Base-by-base conservation (phyloP, 2,888 invertebrate species). In the Habrosyne pyritoides region DNA sequence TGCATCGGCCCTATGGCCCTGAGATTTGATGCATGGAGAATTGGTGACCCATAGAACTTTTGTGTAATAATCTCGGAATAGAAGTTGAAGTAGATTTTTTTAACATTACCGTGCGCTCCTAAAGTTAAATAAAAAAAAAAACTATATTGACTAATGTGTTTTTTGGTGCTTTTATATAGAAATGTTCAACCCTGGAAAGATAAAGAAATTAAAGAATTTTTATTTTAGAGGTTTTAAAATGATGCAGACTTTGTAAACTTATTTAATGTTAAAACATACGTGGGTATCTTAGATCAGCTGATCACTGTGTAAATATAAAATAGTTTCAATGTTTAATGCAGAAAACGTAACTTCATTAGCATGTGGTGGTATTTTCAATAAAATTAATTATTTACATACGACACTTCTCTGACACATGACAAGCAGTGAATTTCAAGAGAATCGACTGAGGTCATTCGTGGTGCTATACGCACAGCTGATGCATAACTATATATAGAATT, bases 381-480 rank as follows among this genome's bases (percentile, higher is more conserved):
- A 42, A 42, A 18, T 42, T n/a, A 42, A 42, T 47, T 50, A 54
- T 49, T 49, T 18, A 24, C 49, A 49, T 50, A 42, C 47, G 42
- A 50, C 1, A 18, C 3, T 10, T 3, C 8, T 50, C 54, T 18
- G 50, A 33, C 21, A 51, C 26, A 21, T 52, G 36, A 28, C 30
- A 53, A 55, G 46, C 51, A 59, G 48, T 46, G 52, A 46, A 47
- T 30, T 56, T 56, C 47, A 21, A 49, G n/a, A 30, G 54, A 54
- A 54, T 36, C 49, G 52, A 46, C 52, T 53, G 56, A 59, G 54
- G 52, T 54, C 59, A 59, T 47, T 18, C 48, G 50, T 49, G 54
- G 30, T 50, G 53, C 28, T 14, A 21, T 10, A 3, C 42, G 10
- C 24, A 14, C 22, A 21, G 1, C 22, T 21, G 10, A 22, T 47